phyloP scores from a whole-genome alignment of 2,888 invertebrate species.

The Vannuccia rotundouncinata region DNA sequence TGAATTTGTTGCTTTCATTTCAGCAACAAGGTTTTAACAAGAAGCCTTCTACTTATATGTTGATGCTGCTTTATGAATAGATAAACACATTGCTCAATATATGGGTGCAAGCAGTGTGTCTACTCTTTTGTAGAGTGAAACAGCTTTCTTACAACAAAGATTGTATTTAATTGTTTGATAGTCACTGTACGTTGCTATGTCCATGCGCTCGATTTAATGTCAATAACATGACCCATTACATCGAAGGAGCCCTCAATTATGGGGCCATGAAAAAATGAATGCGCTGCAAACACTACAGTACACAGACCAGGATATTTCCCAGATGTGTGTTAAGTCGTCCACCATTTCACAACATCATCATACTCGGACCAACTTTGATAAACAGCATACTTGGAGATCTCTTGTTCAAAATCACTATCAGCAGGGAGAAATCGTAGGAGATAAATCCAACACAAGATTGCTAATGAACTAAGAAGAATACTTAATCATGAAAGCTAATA shows the following conservation, averaged over 20 bases:
- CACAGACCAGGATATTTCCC: background rate
- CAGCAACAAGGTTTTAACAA: conserved; percentile 5
- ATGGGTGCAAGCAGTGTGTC: conserved; percentile 21
- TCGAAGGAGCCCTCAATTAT: background rate
- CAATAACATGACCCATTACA: conserved; percentile 17
- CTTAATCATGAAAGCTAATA: too few species aligned
- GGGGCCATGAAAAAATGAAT: background rate
- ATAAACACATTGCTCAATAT: too few species aligned
- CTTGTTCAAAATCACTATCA: conserved; percentile 12
- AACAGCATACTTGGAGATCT: conserved; percentile 24
- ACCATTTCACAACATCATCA: conserved; percentile 23
- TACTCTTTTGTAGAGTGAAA: conserved; percentile 21
- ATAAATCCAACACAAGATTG: too few species aligned
- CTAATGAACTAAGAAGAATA: too few species aligned
- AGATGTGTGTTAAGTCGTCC: conserved; percentile 6
- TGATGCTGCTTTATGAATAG: conserved; percentile 12
- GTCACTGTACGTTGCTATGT: conserved; percentile 5
- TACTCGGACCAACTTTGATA: conserved; percentile 6
- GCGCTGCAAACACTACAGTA: background rate
- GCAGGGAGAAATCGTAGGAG: conserved; percentile 19
- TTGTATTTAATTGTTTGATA: conserved; percentile 23
- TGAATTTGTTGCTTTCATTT: conserved; percentile 16
- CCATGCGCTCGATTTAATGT: background rate
- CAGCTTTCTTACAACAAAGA: conserved; percentile 16
- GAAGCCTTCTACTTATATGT: background rate